Evolutionary conservation across 1,140 invertebrate genomes (phyloP), one percentile per base, ranked within the genome.

Genomic region (Antheraea pernyi): DNA sequence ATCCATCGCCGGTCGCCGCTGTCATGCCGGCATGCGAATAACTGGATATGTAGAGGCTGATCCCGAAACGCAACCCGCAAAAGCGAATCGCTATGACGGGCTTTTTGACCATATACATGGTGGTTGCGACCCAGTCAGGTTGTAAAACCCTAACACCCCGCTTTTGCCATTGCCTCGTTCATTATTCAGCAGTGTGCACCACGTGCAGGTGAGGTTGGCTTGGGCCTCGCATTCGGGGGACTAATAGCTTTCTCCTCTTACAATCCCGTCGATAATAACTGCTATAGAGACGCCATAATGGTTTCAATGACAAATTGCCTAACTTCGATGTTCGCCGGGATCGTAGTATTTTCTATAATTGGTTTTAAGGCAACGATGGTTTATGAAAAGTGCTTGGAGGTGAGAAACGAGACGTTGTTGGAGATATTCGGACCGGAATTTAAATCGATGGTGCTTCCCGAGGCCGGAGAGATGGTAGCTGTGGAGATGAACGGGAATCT

Each of bases 321-420:
- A 69, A 99, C 99, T 0, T 99, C 98, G 10, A 96, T 99, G 95
- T 99, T 99, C 86, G 98, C 99, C 67, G 99, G 98, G 0, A 97
- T 99, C 68, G 98, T 99, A 1, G 98, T 99, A 13, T 99, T 99
- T 85, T 98, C 98, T 0, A 97, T 99, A 18, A 97, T 99, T 69
- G 99, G 99, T 16, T 99, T 98, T 83, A 99, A 98, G 91, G 97
- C 97, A 0, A 96, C 96, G 0, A 96, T 96, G 94, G 95, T 96
- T 6, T 96, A 97, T 79, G 95, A 97, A 73, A 94, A 95, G 76
- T 98, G 97, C 81, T 88, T 97, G 59, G 89, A 92, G 8, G 93
- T 94, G 42, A 93, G 95, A 71, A 96, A 96, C 84, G 78, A 83
- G 70, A 95, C 94, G 11, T 75, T 96, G 6, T 75, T 94, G 2